These are phyloP conservation scores for Leptogaster cylindrica DNA, from an alignment of 2,888 invertebrate genomes.

Conservation along the genomic window DNA sequence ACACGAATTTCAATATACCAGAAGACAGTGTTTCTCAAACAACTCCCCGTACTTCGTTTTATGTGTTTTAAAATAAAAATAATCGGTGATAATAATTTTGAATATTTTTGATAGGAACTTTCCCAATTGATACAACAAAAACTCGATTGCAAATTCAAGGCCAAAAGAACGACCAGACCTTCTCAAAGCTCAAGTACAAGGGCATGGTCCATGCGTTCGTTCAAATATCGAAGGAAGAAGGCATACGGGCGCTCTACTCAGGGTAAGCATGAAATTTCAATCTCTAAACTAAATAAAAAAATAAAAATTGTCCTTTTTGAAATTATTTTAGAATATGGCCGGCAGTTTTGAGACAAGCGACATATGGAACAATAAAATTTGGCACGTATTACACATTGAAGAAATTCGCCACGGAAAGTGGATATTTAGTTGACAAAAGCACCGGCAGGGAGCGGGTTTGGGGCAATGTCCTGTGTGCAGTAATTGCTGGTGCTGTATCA, in stretches of 20 bases:
- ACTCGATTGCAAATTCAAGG: slow-evolving; percentile 94
- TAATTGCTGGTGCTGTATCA: slow-evolving; percentile 74
- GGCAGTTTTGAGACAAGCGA: slow-evolving; percentile 89
- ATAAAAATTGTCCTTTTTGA: no score
- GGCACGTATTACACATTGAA: slow-evolving; percentile 94
- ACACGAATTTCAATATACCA: no score
- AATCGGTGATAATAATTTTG: no score
- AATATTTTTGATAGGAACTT: slow-evolving; percentile 73
- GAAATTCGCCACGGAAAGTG: slow-evolving; percentile 68
- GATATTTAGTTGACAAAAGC: slow-evolving; percentile 59
- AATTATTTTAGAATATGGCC: slow-evolving; percentile 94
- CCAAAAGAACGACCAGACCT: slow-evolving; percentile 78
- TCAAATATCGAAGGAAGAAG: slow-evolving; percentile 86
- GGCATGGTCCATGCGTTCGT: slow-evolving; percentile 93
- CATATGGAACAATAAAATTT: slow-evolving; percentile 96
- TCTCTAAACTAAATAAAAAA: no score
- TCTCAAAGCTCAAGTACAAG: slow-evolving; percentile 78
- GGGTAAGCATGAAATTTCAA: slow-evolving; percentile 66
- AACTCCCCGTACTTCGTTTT: no score
- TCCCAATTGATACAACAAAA: slow-evolving; percentile 96
- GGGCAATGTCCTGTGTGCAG: slow-evolving; percentile 81
- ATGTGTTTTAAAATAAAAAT: no score
- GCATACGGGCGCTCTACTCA: slow-evolving; percentile 82
- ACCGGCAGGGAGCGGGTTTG: slow-evolving; percentile 66
- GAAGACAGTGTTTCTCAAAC: no score